These are phyloP conservation scores for Porites divaricata DNA, from an alignment of 92 coral and sea anemone species.

Conservation along the genomic window DNA sequence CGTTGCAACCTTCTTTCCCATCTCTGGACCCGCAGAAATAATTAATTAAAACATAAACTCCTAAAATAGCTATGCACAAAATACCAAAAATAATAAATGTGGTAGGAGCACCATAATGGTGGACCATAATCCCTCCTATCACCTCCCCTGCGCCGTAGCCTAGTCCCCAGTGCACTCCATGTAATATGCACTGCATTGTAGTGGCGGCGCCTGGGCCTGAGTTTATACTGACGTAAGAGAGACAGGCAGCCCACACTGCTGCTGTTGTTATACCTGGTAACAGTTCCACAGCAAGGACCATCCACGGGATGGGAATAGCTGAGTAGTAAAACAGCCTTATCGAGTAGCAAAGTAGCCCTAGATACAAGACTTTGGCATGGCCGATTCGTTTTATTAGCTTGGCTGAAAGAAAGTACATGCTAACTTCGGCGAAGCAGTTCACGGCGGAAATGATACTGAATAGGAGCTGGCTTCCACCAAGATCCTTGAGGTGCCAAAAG, in stretches of 20 bases:
- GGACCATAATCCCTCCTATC: slow-evolving; percentile 97
- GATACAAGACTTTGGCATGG: slow-evolving; percentile 94
- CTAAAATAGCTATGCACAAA: slow-evolving; percentile 78
- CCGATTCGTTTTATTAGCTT: slow-evolving; percentile 93
- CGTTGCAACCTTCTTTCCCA: slow-evolving; percentile 54
- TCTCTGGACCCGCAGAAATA: slow-evolving; percentile 77
- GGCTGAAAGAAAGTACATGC: slow-evolving; percentile 99
- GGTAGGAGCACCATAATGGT: slow-evolving; percentile 94
- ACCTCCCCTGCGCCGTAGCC: slow-evolving; percentile 99
- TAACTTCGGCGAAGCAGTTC: slow-evolving; percentile 97
- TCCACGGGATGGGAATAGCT: slow-evolving; percentile 93
- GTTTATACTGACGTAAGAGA: slow-evolving; percentile 96
- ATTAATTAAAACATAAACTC: slow-evolving; percentile 86
- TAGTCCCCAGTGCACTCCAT: slow-evolving; percentile 99
- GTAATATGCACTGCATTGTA: slow-evolving; percentile 99
- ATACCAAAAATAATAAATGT: slow-evolving; percentile 93
- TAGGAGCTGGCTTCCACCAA: slow-evolving; percentile 93
- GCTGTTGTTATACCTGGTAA: slow-evolving; percentile 99
- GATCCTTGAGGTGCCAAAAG: slow-evolving; percentile 98
- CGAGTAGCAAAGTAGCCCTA: slow-evolving; percentile 92
- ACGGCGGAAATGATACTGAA: slow-evolving; percentile 98
- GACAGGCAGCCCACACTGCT: slow-evolving; percentile 99
- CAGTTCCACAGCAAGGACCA: slow-evolving; percentile 93
- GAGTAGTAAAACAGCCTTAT: slow-evolving; percentile 93
- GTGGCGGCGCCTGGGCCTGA: slow-evolving; percentile 99